phyloP scores from a whole-genome alignment of 2,888 invertebrate genomes.

The Lacanobia wlatinum region DNA sequence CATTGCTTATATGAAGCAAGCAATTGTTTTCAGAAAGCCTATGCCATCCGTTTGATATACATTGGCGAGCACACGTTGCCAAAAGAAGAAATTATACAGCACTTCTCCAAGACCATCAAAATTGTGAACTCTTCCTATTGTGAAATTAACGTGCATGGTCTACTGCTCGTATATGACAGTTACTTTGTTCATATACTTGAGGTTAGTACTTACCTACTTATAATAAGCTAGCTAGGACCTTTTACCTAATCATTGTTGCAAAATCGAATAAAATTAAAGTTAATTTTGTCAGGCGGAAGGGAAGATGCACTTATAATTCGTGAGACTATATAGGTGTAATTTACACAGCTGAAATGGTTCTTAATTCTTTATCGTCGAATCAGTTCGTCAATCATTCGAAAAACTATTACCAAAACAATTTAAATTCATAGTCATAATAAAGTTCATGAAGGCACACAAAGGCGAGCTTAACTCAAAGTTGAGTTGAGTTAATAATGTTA shows the following conservation, averaged over 20 bases:
- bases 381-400: no score
- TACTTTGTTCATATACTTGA: constrained; percentile 90
- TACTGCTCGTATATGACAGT: constrained; percentile 86
- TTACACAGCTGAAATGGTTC: not conserved
- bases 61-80: constrained; percentile 83
- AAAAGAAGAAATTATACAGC: constrained; percentile 78
- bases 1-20: constrained; percentile 39
- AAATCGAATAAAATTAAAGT: not conserved
- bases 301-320: not conserved
- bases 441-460: no score
- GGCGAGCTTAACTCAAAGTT: no score
- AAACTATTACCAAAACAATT: no score
- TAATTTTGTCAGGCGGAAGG: not conserved
- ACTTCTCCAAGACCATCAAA: constrained; percentile 77
- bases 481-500: no score
- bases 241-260: no score
- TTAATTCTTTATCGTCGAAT: no score
- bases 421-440: no score
- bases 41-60: constrained; percentile 86
- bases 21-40: constrained; percentile 83
- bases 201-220: constrained; percentile 74
- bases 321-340: not conserved
- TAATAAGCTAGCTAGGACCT: not conserved
- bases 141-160: constrained; percentile 84
- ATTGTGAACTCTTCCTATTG: constrained; percentile 83